phyloP scores from a whole-genome alignment of 1,140 invertebrate genomes.

The Pentalonia nigronervosa region DNA sequence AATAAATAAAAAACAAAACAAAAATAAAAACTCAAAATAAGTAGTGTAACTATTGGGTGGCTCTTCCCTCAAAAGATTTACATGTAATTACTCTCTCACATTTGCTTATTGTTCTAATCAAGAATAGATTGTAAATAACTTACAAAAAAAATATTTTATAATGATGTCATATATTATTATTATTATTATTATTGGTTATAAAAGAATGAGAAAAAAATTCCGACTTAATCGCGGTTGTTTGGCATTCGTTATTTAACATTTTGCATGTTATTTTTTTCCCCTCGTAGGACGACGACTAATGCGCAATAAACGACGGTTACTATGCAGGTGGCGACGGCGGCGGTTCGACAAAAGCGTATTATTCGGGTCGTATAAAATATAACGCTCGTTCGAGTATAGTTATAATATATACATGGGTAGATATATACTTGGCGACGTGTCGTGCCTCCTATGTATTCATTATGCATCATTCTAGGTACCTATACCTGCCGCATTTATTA shows the following conservation, averaged over 20 bases:
- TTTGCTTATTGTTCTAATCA: too few species aligned
- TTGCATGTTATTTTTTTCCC: neutral
- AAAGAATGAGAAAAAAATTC: neutral
- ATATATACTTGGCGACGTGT: neutral
- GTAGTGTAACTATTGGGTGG: too few species aligned
- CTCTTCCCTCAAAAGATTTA: too few species aligned
- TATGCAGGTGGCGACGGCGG: neutral
- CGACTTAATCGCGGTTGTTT: neutral
- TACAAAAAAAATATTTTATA: too few species aligned
- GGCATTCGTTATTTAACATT: neutral
- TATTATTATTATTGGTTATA: neutral
- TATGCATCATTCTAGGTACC: neutral
- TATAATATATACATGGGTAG: neutral
- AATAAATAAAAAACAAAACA: too few species aligned
- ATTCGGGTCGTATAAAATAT: conserved; percentile 6
- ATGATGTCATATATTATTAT: neutral
- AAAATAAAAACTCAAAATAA: too few species aligned
- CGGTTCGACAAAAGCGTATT: conserved; percentile 3
- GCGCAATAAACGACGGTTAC: conserved; percentile 12
- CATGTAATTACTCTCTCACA: too few species aligned
- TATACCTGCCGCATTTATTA: neutral
- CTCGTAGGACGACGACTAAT: neutral
- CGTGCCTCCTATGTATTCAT: neutral
- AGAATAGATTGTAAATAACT: too few species aligned
- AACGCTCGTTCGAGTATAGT: neutral